Evolutionary conservation across 2,888 invertebrate species (phyloP), one percentile per base, ranked within the genome.

Genomic region (Rosalia funebris): DNA sequence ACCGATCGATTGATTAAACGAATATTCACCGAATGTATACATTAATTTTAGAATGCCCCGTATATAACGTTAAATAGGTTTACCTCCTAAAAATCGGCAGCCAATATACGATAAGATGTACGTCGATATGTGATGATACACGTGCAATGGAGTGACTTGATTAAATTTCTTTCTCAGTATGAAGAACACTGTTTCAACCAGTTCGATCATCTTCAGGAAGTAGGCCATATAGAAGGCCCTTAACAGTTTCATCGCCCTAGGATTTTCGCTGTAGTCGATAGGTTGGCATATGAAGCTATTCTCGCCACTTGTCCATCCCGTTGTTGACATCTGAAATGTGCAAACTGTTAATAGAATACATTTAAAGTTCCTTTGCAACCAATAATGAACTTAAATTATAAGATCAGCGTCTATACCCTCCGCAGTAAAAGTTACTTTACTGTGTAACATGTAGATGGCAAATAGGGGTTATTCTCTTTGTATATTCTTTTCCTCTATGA

Each of bases 101-200:
- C 82, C 85, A 0, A 85, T 66, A 87, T 89, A 91, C 0, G 86
- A 77, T 1, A 91, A 81, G 9, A 84, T 74, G 31, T 88, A 75
- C 0, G 89, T 85, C 47, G 86, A 83, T 47, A 85, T 80, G 68
- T 92, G 92, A 79, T 92, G 92, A 73, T 91, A 91, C 1, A 92
- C 81, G 69, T 92, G 92, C 44, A 92, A 81, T 63, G 86, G 87
- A 0, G 91, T 87, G 3, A 90, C 87, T 80, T 92, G 92, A 42
- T 85, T 85, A 59, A 86, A 83, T 75, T 89, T 91, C 78, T 91
- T 90, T 60, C 92, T 84, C 68, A 92, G 75, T n/a, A 90, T 81
- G 74, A 92, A 92, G 77, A 91, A 88, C 2, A 87, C 75, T 0
- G 92, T 92, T 77, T 92, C 92, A 0, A 84, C 70, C 1, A 92